Evolutionary conservation across 2,888 invertebrate genomes (phyloP).

Genomic region (Tanypteryx hageni): DNA sequence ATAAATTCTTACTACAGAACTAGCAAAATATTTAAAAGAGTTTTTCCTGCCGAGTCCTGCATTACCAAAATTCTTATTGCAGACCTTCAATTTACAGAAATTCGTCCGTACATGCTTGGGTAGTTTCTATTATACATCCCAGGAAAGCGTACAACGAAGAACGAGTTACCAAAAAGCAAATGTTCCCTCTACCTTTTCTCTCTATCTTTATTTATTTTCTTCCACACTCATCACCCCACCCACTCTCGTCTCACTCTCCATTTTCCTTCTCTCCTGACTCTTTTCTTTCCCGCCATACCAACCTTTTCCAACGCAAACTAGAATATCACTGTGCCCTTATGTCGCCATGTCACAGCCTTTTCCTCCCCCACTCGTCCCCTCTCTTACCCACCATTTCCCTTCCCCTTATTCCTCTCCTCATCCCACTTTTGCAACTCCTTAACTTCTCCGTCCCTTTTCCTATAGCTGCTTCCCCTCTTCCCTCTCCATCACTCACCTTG

Average conservation of each 20-base stretch:
- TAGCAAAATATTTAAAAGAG: too few species aligned
- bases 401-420: neutral
- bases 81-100: too few species aligned
- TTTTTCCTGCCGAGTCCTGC: too few species aligned
- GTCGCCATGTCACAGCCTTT: neutral
- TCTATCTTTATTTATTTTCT: neutral
- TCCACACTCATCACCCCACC: neutral
- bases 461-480: neutral
- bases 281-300: neutral
- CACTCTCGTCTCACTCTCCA: neutral
- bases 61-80: too few species aligned
- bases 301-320: neutral
- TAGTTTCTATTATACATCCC: too few species aligned
- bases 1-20: too few species aligned
- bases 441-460: neutral
- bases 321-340: constrained; percentile 32
- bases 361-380: neutral
- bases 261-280: neutral
- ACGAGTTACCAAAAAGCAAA: too few species aligned
- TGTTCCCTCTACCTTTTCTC: too few species aligned
- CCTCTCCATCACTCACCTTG: neutral
- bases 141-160: too few species aligned
- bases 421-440: neutral
- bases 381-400: neutral
- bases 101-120: too few species aligned